phyloP scores from a whole-genome alignment of 2,888 invertebrate species.

The Xestobium rufovillosum region DNA sequence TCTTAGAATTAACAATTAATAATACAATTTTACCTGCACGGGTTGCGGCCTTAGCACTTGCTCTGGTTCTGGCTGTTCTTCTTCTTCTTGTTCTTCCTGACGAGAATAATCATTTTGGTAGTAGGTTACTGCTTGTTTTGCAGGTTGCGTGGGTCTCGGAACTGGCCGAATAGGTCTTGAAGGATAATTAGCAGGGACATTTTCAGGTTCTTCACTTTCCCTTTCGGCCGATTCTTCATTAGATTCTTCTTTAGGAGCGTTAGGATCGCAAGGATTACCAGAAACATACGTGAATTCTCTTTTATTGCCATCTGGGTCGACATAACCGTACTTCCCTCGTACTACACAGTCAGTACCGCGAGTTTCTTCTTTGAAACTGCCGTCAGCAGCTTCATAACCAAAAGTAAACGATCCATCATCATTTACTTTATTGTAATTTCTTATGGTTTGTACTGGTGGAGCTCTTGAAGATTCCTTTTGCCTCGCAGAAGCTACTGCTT shows the following conservation, averaged over 20 bases:
- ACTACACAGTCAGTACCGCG: slow-evolving; percentile 80
- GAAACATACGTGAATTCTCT: slow-evolving; percentile 81
- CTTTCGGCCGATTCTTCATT: slow-evolving; percentile 40
- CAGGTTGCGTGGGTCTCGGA: slow-evolving; percentile 41
- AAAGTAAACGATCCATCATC: slow-evolving; percentile 80
- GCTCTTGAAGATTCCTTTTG: slow-evolving; percentile 54
- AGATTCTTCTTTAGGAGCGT: slow-evolving; percentile 62
- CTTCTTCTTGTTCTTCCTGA: slow-evolving; percentile 50
- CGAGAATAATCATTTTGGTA: slow-evolving; percentile 63
- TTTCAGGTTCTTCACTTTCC: slow-evolving; percentile 49
- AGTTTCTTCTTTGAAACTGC: slow-evolving; percentile 81
- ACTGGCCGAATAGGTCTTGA: slow-evolving; percentile 46
- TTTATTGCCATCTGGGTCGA: slow-evolving; percentile 80
- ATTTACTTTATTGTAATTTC: slow-evolving; percentile 76
- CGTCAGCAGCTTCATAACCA: slow-evolving; percentile 77
- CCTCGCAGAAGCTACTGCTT: slow-evolving; percentile 35
- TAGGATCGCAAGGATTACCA: slow-evolving; percentile 79
- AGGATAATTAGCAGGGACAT: slow-evolving; percentile 56
- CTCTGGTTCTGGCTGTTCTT: slow-evolving; percentile 52
- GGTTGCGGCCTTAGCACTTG: slow-evolving; percentile 41
- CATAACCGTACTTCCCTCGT: slow-evolving; percentile 78
- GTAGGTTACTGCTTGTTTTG: slow-evolving; percentile 53
- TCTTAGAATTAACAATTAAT: too few species aligned
- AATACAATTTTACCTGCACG: slow-evolving; percentile 32
- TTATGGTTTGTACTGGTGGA: slow-evolving; percentile 73